Conservation (phyloP, 1,140 invertebrate species). For the Cherax quadricarinatus region DNA sequence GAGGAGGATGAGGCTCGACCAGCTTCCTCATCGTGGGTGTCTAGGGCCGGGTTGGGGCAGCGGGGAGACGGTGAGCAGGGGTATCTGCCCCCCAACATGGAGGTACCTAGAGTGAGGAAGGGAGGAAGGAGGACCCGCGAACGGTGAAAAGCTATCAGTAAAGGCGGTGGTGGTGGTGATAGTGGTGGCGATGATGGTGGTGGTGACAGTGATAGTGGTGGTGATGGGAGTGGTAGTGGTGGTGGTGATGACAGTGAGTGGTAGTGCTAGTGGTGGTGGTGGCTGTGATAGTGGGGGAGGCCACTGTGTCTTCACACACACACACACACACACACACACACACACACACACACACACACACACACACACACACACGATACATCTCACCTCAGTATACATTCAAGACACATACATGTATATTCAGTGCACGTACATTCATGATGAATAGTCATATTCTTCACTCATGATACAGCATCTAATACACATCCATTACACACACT, state of each 20-base stretch:
- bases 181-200: background rate
- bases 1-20: background rate
- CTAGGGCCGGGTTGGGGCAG: constrained; percentile 5
- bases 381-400: too few species aligned
- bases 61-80: constrained; percentile 15
- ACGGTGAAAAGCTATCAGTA: background rate
- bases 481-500: too few species aligned
- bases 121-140: background rate
- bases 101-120: background rate
- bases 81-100: background rate
- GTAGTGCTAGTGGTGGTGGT: background rate
- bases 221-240: too few species aligned
- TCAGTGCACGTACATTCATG: too few species aligned
- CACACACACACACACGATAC: too few species aligned
- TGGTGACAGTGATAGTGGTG: background rate
- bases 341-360: too few species aligned
- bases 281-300: background rate
- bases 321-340: too few species aligned
- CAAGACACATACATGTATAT: too few species aligned
- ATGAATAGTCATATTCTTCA: too few species aligned
- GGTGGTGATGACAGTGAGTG: background rate
- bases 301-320: too few species aligned
- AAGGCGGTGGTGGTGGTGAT: background rate
- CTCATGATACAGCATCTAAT: too few species aligned
- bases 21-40: background rate